These are phyloP conservation scores for Sinelater perroti DNA, from an alignment of 2,888 invertebrate genomes.

Conservation along the genomic window DNA sequence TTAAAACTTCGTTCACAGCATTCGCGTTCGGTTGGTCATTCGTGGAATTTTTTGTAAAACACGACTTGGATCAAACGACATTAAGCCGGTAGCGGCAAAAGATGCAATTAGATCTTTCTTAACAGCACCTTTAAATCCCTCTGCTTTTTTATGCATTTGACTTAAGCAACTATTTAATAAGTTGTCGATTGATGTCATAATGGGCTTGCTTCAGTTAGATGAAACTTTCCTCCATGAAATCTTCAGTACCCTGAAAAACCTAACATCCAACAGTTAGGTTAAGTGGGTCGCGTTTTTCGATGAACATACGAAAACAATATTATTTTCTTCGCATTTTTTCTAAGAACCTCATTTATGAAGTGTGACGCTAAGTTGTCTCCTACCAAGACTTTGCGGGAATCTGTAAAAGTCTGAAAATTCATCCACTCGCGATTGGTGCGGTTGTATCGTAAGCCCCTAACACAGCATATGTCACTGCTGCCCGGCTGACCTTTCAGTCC, in stretches of 20 bases:
- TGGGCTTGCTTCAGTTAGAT: too few species aligned
- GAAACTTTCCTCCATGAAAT: too few species aligned
- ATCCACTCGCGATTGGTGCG: slow-evolving; percentile 25
- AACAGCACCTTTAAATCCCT: too few species aligned
- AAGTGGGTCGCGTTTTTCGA: slow-evolving; percentile 49
- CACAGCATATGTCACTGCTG: slow-evolving; percentile 45
- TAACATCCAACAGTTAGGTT: slow-evolving; percentile 44
- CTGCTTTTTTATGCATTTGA: too few species aligned
- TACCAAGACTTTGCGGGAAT: slow-evolving; percentile 50
- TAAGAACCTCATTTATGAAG: slow-evolving; percentile 31
- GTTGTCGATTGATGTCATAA: too few species aligned
- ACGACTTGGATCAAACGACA: too few species aligned
- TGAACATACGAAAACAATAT: slow-evolving; percentile 47
- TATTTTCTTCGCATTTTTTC: slow-evolving; percentile 46
- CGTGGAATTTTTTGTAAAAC: too few species aligned
- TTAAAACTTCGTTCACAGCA: too few species aligned
- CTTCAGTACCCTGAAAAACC: slow-evolving; percentile 47
- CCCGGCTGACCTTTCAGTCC: slow-evolving; percentile 45
- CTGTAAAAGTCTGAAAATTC: slow-evolving; percentile 44
- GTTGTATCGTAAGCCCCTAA: slow-evolving; percentile 39
- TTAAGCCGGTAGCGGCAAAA: too few species aligned
- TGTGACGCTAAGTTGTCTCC: slow-evolving; percentile 48
- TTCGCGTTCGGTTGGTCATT: too few species aligned
- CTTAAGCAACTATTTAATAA: too few species aligned
- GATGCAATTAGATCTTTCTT: too few species aligned